Evolutionary conservation across 2,113 vertebrate species (phyloP), one percentile per base, ranked within the genome.

Genomic region (Naja naja): DNA sequence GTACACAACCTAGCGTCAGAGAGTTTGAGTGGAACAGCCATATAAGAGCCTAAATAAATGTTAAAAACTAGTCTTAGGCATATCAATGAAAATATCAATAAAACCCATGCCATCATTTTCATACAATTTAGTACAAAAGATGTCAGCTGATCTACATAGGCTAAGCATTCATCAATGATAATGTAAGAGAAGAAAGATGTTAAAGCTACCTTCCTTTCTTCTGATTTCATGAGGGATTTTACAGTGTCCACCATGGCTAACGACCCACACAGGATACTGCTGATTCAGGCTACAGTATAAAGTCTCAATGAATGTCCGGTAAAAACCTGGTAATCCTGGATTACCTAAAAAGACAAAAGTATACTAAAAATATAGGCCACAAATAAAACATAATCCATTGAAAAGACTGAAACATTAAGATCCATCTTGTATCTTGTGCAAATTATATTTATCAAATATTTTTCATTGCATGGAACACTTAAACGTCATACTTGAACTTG

Each of bases 171-270:
- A 54, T 23, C 8, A 20, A 34, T 74, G 16, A 22, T 34, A 85
- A 81, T 81, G 12, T 6, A 85, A 3, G 22, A 25, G 18, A 4
- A 93, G 9, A 94, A 94, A 92, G 91, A 49, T 7, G 8, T 92
- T 89, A 45, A 91, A 0, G 58, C 53, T 97, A 99, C 99, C 98
- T 97, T 98, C 98, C 43, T 98, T 95, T 98, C 99, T 98, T 94
- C 98, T 98, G 98, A 99, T 98, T 87, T 96, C 97, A 94, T 96
- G 97, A 0, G 98, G 99, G 69, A 98, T 97, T 2, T 95, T 95
- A 91, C 98, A 98, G 95, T 99, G 99, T 10, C 99, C 99, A 0
- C 98, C 99, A 34, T 99, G 99, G 96, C 98, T 98, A 49, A 99
- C 97, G 7, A 97, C 97, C 99, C 99, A 99, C 43, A 99, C 98